phyloP scores from a whole-genome alignment of 2,888 invertebrate species.

The Mimumesa dahlbomi region DNA sequence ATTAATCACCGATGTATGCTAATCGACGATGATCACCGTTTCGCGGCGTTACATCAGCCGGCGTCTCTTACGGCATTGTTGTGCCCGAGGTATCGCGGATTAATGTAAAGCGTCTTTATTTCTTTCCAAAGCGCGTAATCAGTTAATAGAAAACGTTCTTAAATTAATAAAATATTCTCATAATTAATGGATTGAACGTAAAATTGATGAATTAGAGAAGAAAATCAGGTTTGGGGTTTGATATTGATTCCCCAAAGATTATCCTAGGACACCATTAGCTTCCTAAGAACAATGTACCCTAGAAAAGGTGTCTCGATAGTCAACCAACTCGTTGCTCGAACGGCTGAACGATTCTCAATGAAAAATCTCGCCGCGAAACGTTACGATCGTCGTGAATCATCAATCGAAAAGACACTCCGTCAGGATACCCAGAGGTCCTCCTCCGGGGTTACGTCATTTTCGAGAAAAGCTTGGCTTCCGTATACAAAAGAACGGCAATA shows the following conservation, averaged over 20 bases:
- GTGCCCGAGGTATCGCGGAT: constrained; percentile 16
- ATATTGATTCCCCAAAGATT: no score
- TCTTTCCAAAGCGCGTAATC: neutral
- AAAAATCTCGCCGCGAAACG: constrained; percentile 19
- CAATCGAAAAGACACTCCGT: constrained; percentile 53
- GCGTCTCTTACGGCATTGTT: constrained; percentile 24
- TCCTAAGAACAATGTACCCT: no score
- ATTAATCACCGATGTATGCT: constrained; percentile 61
- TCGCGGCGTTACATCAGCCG: constrained; percentile 45
- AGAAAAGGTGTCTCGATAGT: no score
- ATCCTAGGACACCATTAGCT: no score
- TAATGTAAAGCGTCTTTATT: neutral
- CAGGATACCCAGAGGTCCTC: no score
- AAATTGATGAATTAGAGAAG: no score
- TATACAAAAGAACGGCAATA: no score
- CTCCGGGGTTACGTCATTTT: constrained; percentile 55
- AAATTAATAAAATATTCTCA: no score
- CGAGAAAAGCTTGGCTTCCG: constrained; percentile 44
- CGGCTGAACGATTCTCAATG: constrained; percentile 26
- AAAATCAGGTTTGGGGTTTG: no score
- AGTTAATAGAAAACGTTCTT: no score
- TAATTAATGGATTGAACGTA: no score
- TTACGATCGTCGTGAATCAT: constrained; percentile 50
- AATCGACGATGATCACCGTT: constrained; percentile 56
- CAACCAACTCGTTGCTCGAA: no score